Evolutionary conservation across 2,888 invertebrate genomes (phyloP), one percentile per base, ranked within the genome.

Genomic region (Microchrysa polita): DNA sequence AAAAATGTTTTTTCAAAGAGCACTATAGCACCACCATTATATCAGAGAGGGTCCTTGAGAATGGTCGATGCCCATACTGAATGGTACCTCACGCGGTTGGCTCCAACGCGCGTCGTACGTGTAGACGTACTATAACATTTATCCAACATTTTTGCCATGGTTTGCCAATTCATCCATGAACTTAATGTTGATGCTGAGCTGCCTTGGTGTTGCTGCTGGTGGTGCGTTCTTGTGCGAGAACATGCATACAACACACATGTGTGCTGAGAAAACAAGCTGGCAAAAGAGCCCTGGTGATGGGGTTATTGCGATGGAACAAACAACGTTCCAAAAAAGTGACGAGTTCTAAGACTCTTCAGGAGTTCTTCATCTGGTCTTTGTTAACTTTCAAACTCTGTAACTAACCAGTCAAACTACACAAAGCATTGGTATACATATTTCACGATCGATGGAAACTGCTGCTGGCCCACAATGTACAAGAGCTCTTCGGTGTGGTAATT

Each of bases 81-180:
- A 57, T 53, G 12, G 14, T 57, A 20, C 18, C 57, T 22, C 18
- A 12, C 57, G 7, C 16, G 20, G 57, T 57, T 22, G 10, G 57
- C 57, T 34, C 27, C 27, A 34, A 34, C 27, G 27, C 27, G 27
- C 27, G 27, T n/a, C n/a, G n/a, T 34, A 34, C 27, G n/a, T n/a
- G n/a, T n/a, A n/a, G n/a, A n/a, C n/a, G n/a, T n/a, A n/a, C n/a
- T n/a, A n/a, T n/a, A n/a, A n/a, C n/a, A n/a, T n/a, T n/a, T n/a
- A 34, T 7, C 27, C 27, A 34, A 34, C 27, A 34, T 34, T n/a
- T n/a, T 34, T 59, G 27, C 59, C 59, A 59, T 59, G 9, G 61
- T 42, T 61, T 61, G 61, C 61, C 61, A 61, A 61, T 61, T 61
- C 61, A 61, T 34, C 61, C 61, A 23, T 61, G 42, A 61, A 42